Evolutionary conservation across 2,888 invertebrate species (phyloP).

Genomic region (Rapana venosa): DNA sequence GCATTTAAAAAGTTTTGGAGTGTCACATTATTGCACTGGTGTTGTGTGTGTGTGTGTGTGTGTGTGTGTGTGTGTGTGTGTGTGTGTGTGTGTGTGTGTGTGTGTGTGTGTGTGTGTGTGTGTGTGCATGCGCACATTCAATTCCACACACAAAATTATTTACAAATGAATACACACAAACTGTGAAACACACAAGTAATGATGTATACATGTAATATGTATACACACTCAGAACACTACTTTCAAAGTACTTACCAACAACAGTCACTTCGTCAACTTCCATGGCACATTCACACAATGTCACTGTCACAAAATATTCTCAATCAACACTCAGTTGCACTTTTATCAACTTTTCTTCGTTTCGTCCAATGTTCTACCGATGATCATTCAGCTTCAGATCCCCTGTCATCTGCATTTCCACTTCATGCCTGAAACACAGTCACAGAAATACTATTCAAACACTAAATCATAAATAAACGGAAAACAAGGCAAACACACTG

Average conservation of each 20-base stretch:
- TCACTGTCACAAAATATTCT: background rate
- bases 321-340: background rate
- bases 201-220: too few species aligned
- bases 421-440: background rate
- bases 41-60: too few species aligned
- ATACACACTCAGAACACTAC: background rate
- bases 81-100: too few species aligned
- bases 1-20: too few species aligned
- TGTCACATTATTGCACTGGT: too few species aligned
- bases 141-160: too few species aligned
- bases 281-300: background rate
- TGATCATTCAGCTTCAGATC: background rate
- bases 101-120: too few species aligned
- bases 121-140: too few species aligned
- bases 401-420: background rate
- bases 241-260: background rate
- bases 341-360: background rate
- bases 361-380: background rate
- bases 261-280: background rate
- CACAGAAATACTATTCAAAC: background rate
- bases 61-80: too few species aligned
- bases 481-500: too few species aligned
- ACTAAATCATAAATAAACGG: background rate
- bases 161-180: too few species aligned
- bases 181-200: background rate